These are phyloP conservation scores for Bufo gargarizans DNA, from an alignment of 2,113 vertebrate genomes.

Conservation along the genomic window DNA sequence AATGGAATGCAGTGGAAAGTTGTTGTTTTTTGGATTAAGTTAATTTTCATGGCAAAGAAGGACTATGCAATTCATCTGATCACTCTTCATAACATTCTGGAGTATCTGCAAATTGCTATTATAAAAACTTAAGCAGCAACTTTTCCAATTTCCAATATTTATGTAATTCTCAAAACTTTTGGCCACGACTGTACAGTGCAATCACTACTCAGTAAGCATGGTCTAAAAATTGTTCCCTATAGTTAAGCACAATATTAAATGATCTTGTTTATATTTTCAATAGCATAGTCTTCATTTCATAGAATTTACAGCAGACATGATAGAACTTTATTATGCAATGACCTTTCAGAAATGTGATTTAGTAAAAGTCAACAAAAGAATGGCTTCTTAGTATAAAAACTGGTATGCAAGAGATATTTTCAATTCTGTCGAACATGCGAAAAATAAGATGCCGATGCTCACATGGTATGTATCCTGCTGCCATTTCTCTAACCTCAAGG, in stretches of 20 bases:
- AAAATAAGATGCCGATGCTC: constrained; percentile 63
- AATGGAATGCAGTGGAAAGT: too few species aligned
- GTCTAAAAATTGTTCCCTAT: neutral
- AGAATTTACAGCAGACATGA: constrained; percentile 61
- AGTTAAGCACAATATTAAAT: constrained; percentile 16
- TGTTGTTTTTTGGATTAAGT: too few species aligned
- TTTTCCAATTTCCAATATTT: too few species aligned
- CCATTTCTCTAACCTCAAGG: constrained; percentile 71
- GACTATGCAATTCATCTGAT: too few species aligned
- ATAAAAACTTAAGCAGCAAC: too few species aligned
- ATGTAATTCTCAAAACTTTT: too few species aligned
- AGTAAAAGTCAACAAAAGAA: constrained; percentile 64
- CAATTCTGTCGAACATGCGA: constrained; percentile 60
- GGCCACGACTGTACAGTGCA: too few species aligned
- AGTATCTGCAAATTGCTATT: too few species aligned
- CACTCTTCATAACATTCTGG: too few species aligned
- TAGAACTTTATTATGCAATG: constrained; percentile 65
- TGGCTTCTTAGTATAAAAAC: constrained; percentile 63
- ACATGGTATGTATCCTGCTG: constrained; percentile 65
- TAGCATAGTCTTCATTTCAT: constrained; percentile 9
- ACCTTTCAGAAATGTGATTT: constrained; percentile 70
- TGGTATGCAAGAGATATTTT: constrained; percentile 69
- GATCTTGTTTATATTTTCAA: constrained; percentile 1
- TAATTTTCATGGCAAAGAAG: too few species aligned
- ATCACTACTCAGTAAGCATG: neutral